Percentiles rank a stretch among this genome's conserved stretches.
Conservation (phyloP, 1,140 invertebrate genomes). For the Pogonus chalceus region DNA sequence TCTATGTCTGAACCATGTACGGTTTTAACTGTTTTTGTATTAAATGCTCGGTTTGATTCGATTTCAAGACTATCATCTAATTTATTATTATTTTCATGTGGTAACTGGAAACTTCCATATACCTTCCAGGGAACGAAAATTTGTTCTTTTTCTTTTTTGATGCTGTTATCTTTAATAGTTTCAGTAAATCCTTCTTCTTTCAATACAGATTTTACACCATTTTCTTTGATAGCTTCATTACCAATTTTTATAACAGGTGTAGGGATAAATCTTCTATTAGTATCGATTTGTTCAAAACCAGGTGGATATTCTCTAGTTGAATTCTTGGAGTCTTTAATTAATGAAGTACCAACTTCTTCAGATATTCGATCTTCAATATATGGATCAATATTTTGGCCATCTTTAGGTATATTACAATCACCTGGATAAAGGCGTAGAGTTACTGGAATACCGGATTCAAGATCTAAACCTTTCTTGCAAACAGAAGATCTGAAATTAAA, state of each 20-base stretch:
- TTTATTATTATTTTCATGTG: conserved; percentile 38
- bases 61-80: conserved; percentile 36
- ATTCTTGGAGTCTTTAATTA: conserved; percentile 17
- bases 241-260: conserved; percentile 33
- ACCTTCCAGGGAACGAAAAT: conserved; percentile 21
- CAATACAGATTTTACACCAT: conserved; percentile 13
- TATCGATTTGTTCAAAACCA: conserved; percentile 1
- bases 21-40: conserved; percentile 44
- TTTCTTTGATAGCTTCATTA: conserved; percentile 22
- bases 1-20: not conserved
- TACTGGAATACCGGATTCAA: conserved; percentile 64
- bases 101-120: conserved; percentile 39
- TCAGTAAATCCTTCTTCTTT: not conserved
- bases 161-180: conserved; percentile 1
- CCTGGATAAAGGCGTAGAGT: conserved; percentile 63
- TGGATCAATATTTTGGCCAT: conserved; percentile 2
- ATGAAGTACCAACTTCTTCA: conserved; percentile 12
- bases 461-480: conserved; percentile 60
- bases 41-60: conserved; percentile 50
- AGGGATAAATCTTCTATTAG: conserved; percentile 21
- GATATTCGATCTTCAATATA: conserved; percentile 12
- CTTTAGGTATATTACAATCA: conserved; percentile 53
- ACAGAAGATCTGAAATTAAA: conserved; percentile 54
- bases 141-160: conserved; percentile 14
- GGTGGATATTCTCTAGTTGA: conserved; percentile 12